These are phyloP conservation scores for Boloria selene DNA, from an alignment of 2,888 invertebrate genomes.

Conservation along the genomic window DNA sequence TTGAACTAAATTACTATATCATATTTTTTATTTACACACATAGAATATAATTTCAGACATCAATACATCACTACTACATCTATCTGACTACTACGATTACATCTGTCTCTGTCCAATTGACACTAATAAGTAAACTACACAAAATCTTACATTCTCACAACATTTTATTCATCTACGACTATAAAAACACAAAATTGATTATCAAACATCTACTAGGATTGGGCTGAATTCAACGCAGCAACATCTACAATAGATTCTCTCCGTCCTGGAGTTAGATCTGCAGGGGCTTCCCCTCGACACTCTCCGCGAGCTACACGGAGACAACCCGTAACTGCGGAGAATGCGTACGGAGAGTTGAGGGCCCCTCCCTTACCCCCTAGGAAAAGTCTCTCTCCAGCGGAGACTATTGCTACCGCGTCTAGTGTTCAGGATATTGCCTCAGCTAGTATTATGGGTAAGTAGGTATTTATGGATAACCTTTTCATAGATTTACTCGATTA, in stretches of 20 bases:
- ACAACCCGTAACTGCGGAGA: slow-evolving; percentile 57
- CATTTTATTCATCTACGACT: no score
- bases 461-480: background rate
- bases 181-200: no score
- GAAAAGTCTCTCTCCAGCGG: slow-evolving; percentile 79
- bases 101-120: background rate
- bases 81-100: no score
- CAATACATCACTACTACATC: no score
- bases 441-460: slow-evolving; percentile 53
- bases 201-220: slow-evolving; percentile 69
- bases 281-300: slow-evolving; percentile 82
- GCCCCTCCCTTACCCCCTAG: slow-evolving; percentile 82
- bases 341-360: slow-evolving; percentile 71
- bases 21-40: background rate
- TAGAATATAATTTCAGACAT: background rate
- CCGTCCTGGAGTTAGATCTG: slow-evolving; percentile 75
- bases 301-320: slow-evolving; percentile 64
- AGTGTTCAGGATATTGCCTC: slow-evolving; percentile 73
- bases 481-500: no score
- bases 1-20: no score
- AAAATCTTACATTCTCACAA: no score
- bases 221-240: slow-evolving; percentile 84
- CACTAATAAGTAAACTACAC: no score
- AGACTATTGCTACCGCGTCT: slow-evolving; percentile 62
- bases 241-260: slow-evolving; percentile 84